These are phyloP conservation scores for Tachystola acroxantha DNA, from an alignment of 2,888 invertebrate genomes.

Conservation along the genomic window DNA sequence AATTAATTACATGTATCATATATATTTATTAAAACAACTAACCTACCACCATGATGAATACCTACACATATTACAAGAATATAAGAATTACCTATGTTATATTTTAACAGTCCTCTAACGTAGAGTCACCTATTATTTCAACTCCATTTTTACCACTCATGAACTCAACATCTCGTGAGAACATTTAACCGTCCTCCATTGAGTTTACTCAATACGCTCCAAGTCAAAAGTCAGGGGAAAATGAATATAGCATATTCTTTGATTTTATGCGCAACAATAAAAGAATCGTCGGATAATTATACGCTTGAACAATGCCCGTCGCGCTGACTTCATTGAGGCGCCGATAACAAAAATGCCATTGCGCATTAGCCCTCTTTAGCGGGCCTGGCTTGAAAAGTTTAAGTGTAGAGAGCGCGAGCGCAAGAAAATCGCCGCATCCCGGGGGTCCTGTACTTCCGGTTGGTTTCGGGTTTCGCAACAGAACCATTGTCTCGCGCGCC, in stretches of 20 bases:
- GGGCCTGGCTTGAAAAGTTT: slow-evolving; percentile 28
- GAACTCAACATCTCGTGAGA: slow-evolving; percentile 62
- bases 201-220: slow-evolving; percentile 57
- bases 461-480: slow-evolving; percentile 59
- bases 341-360: slow-evolving; percentile 55
- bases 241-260: slow-evolving; percentile 71
- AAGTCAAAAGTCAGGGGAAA: slow-evolving; percentile 72
- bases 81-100: no score
- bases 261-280: slow-evolving; percentile 67
- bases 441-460: slow-evolving; percentile 73
- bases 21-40: no score
- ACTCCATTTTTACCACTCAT: no score
- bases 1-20: no score
- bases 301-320: slow-evolving; percentile 63
- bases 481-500: slow-evolving; percentile 54
- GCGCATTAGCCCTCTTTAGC: slow-evolving; percentile 58
- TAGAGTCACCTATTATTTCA: no score
- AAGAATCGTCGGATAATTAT: slow-evolving; percentile 67
- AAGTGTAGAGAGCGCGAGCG: slow-evolving; percentile 52
- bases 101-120: no score
- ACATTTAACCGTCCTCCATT: slow-evolving; percentile 72
- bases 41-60: no score
- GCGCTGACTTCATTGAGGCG: slow-evolving; percentile 65
- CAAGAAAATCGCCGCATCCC: slow-evolving; percentile 69
- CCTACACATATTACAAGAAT: no score